These are phyloP conservation scores for Leptopilina syphax DNA, from an alignment of 2,888 invertebrate species.

Conservation along the genomic window DNA sequence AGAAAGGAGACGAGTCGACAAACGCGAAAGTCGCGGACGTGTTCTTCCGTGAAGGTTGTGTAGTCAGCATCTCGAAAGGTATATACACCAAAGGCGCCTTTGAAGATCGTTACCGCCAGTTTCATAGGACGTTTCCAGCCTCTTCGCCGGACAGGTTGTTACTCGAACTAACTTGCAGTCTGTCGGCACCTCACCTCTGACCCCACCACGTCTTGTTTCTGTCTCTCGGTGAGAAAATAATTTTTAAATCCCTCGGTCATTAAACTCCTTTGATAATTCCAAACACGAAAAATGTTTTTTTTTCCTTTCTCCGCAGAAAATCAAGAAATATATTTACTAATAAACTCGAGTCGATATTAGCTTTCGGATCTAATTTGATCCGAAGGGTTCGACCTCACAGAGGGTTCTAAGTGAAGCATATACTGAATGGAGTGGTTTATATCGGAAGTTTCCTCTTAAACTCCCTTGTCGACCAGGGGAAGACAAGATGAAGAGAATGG, in stretches of 20 bases:
- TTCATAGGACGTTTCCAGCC: slow-evolving; percentile 35
- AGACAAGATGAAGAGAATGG: slow-evolving; percentile 25
- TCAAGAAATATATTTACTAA: too few relatives aligned
- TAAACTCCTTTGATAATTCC: slow-evolving; percentile 9
- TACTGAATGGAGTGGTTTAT: background rate
- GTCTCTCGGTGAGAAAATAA: slow-evolving; percentile 35
- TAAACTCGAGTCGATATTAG: background rate
- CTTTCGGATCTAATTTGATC: slow-evolving; percentile 1
- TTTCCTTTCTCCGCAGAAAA: too few relatives aligned
- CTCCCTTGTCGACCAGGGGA: background rate
- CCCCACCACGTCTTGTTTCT: slow-evolving; percentile 34
- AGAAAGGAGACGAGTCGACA: background rate
- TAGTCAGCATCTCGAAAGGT: slow-evolving; percentile 36
- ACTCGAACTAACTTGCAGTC: slow-evolving; percentile 20
- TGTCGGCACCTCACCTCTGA: slow-evolving; percentile 39
- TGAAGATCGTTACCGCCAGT: slow-evolving; percentile 40
- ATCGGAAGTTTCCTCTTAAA: slow-evolving; percentile 15
- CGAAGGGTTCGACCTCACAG: background rate
- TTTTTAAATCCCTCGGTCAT: slow-evolving; percentile 8
- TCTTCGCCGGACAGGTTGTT: slow-evolving; percentile 34
- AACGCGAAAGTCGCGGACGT: slow-evolving; percentile 34
- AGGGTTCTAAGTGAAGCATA: background rate
- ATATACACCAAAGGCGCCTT: slow-evolving; percentile 35
- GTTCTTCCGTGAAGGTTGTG: slow-evolving; percentile 35
- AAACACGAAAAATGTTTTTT: too few relatives aligned